Evolutionary conservation across 2,797 vertebrate genomes (phyloP).

Genomic region (Scomberomorus guttatus): DNA sequence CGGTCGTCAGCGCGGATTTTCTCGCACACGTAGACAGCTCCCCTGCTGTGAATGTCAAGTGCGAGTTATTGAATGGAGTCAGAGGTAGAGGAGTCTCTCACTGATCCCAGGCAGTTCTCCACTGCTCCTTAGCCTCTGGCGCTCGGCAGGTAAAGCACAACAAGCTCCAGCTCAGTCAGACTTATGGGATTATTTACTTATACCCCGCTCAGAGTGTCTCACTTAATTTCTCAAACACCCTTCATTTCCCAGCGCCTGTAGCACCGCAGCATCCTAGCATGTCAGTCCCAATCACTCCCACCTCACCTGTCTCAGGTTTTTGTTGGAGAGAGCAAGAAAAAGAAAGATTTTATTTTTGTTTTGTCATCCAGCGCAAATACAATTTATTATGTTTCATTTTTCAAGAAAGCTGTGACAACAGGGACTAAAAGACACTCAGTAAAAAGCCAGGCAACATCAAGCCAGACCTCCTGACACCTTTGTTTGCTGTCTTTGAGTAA

Average conservation of each 20-base stretch:
- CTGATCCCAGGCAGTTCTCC: constrained; percentile 59
- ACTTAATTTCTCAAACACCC: constrained; percentile 71
- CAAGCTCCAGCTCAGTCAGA: constrained; percentile 67
- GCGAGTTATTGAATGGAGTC: constrained; percentile 63
- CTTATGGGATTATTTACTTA: constrained; percentile 76
- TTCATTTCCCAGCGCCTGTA: constrained; percentile 46
- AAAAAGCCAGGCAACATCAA: constrained; percentile 31
- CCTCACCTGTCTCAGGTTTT: constrained; percentile 41
- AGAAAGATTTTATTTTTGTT: constrained; percentile 14
- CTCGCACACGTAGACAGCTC: constrained; percentile 50
- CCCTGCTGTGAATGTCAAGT: constrained; percentile 70
- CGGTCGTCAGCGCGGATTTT: constrained; percentile 55
- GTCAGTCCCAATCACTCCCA: constrained; percentile 58
- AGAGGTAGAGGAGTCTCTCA: constrained; percentile 45
- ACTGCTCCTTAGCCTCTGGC: constrained; percentile 46
- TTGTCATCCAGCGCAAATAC: constrained; percentile 30
- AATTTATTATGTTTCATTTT: constrained; percentile 57
- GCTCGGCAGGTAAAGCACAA: constrained; percentile 71
- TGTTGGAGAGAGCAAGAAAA: constrained; percentile 6
- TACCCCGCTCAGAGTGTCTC: constrained; percentile 65
- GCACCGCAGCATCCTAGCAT: constrained; percentile 20
- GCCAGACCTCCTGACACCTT: constrained; percentile 52
- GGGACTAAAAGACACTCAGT: constrained; percentile 19
- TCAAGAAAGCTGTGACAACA: constrained; percentile 19
- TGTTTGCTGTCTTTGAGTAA: constrained; percentile 52